phyloP scores from a whole-genome alignment of 2,797 vertebrate genomes.

The Coregonus ussuriensis region DNA sequence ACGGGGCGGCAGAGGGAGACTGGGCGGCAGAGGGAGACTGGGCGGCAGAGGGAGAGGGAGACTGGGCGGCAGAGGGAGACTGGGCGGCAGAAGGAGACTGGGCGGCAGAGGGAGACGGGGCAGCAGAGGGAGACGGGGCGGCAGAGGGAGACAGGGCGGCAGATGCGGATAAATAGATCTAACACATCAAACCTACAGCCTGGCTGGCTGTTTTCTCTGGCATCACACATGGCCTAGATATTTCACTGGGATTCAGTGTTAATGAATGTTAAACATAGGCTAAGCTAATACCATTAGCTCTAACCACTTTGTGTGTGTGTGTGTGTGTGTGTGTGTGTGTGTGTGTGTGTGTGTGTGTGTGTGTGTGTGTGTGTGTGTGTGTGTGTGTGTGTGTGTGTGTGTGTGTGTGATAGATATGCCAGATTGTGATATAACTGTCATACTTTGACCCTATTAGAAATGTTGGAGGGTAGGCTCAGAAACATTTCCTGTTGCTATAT shows the following conservation, averaged over 20 bases:
- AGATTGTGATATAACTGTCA: neutral
- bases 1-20: conserved; percentile 15
- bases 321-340: neutral
- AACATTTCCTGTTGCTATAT: neutral
- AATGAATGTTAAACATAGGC: conserved; percentile 41
- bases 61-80: neutral
- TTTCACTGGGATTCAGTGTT: conserved; percentile 56
- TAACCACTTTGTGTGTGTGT: neutral
- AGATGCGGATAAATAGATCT: neutral
- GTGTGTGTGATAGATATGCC: neutral
- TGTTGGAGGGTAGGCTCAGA: neutral
- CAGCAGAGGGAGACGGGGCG: neutral
- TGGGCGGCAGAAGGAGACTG: neutral
- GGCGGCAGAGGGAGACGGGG: neutral
- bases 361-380: neutral
- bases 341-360: neutral
- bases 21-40: neutral
- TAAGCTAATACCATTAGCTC: conserved; percentile 24
- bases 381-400: neutral
- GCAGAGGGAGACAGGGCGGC: neutral
- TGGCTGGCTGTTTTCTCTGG: conserved; percentile 26
- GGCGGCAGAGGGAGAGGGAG: neutral
- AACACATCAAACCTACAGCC: conserved; percentile 43
- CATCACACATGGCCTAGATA: conserved; percentile 58
- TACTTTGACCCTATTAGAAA: neutral